Conservation (phyloP, 2,113 vertebrate species). For the Thunnus maccoyii region DNA sequence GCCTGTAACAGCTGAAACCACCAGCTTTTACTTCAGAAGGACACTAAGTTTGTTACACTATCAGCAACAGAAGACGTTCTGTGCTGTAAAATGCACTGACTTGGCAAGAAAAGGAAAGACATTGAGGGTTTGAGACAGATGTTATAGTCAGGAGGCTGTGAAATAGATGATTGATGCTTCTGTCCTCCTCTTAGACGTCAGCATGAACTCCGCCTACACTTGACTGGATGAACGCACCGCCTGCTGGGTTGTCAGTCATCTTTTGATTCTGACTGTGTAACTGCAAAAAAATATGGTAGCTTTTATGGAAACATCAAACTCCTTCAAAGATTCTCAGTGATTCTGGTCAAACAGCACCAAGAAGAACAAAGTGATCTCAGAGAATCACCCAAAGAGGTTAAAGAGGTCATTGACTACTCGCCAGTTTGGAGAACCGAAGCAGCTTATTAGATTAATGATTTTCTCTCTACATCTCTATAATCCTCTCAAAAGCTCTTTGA, state of each 20-base stretch:
- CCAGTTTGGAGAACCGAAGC: too few species aligned
- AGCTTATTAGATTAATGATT: too few species aligned
- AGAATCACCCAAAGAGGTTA: too few species aligned
- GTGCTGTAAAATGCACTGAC: not conserved
- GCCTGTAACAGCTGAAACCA: not conserved
- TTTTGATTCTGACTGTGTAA: not conserved
- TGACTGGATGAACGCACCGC: not conserved
- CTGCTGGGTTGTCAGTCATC: conserved; percentile 26
- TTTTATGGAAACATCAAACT: not conserved
- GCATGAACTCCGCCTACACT: not conserved
- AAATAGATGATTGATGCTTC: conserved; percentile 22
- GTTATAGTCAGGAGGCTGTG: not conserved
- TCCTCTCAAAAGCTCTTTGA: too few species aligned
- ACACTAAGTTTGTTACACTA: not conserved
- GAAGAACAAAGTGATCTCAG: too few species aligned
- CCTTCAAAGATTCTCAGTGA: too few species aligned
- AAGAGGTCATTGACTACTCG: too few species aligned
- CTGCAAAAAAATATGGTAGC: not conserved
- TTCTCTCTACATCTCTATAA: too few species aligned
- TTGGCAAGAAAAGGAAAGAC: not conserved
- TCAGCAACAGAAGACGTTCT: too few species aligned
- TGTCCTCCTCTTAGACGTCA: not conserved
- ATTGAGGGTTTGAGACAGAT: not conserved
- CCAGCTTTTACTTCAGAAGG: not conserved
- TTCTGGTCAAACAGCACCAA: too few species aligned